phyloP scores from a whole-genome alignment of 2,113 vertebrate genomes.

The Lipophrys pholis region DNA sequence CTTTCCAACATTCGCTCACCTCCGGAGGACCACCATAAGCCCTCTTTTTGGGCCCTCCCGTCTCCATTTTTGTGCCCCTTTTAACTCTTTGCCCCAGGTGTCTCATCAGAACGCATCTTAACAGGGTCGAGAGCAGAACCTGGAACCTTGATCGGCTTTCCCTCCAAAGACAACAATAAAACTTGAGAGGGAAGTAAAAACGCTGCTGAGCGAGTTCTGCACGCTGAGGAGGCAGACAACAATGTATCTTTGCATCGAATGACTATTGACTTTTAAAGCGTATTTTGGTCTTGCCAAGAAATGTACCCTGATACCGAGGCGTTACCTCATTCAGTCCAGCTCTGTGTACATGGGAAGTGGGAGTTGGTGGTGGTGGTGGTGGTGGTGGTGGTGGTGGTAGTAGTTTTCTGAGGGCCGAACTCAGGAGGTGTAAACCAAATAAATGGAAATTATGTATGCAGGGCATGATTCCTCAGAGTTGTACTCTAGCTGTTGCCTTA shows the following conservation, averaged over 20 bases:
- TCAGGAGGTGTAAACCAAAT: neutral
- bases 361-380: no score
- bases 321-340: no score
- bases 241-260: no score
- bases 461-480: neutral
- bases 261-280: no score
- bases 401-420: neutral
- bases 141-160: neutral
- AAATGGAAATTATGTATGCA: neutral
- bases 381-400: no score
- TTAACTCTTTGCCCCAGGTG: neutral
- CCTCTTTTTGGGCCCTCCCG: slow-evolving; percentile 10
- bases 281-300: no score
- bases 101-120: neutral
- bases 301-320: no score
- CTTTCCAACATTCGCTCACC: slow-evolving; percentile 9
- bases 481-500: neutral
- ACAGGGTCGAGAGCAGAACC: neutral
- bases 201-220: neutral
- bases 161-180: neutral
- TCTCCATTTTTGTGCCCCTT: slow-evolving; percentile 1
- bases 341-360: no score
- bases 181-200: neutral
- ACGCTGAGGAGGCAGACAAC: neutral
- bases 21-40: slow-evolving; percentile 21